A percentile compares a stretch with the other conserved stretches of the same genome.
Conservation (phyloP, 2,113 vertebrate species). For the Craseonycteris thonglongyai region DNA sequence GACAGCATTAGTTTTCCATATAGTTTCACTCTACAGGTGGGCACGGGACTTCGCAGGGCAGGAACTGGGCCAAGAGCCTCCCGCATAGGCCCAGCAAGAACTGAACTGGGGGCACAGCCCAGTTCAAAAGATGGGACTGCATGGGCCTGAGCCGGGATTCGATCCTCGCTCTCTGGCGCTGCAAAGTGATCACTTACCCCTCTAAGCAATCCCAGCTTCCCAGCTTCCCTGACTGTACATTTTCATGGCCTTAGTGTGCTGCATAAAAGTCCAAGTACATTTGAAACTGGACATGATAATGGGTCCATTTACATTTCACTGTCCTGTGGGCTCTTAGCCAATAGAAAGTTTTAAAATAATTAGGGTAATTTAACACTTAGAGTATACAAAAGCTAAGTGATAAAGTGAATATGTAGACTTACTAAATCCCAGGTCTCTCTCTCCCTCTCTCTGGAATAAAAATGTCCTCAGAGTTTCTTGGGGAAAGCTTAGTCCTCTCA, state of each 20-base stretch:
- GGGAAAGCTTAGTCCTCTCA: not conserved
- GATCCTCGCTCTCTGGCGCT: no score
- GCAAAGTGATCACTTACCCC: no score
- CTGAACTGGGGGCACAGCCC: no score
- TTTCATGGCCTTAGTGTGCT: not conserved
- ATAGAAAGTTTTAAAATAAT: constrained; percentile 24
- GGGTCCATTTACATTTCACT: not conserved
- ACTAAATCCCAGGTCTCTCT: not conserved
- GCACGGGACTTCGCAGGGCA: no score
- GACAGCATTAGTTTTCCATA: no score
- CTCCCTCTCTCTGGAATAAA: not conserved
- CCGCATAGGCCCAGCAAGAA: no score
- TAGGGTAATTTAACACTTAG: constrained; percentile 38
- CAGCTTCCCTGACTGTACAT: not conserved
- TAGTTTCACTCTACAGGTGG: no score
- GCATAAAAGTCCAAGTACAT: not conserved
- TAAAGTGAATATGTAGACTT: not conserved
- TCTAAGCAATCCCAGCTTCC: no score
- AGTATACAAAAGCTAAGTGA: not conserved
- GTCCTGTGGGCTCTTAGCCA: not conserved
- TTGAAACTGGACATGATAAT: not conserved
- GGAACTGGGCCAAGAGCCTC: no score
- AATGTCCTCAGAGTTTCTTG: not conserved
- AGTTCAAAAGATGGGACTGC: no score
- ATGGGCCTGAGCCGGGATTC: no score